Conservation (phyloP, 1,140 invertebrate genomes). For the Drosophila littoralis region DNA sequence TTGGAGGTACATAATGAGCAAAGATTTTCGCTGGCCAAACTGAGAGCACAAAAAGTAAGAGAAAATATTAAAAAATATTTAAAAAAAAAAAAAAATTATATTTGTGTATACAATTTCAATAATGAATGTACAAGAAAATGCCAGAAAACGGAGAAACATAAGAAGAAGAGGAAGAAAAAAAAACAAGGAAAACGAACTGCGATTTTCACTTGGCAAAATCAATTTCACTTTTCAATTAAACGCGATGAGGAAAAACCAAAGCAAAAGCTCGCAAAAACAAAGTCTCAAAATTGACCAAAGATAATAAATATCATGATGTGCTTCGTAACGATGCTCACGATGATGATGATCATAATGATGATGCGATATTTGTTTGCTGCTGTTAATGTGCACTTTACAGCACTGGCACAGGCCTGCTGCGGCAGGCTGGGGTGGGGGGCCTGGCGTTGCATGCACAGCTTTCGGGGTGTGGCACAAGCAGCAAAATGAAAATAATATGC, state of each 20-base stretch:
- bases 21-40: slow-evolving; percentile 22
- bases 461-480: slow-evolving; percentile 10
- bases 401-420: no score
- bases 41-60: not conserved
- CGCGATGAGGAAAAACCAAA: slow-evolving; percentile 20
- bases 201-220: slow-evolving; percentile 60
- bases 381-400: slow-evolving; percentile 2
- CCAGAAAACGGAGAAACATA: slow-evolving; percentile 1
- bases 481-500: slow-evolving; percentile 53
- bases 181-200: slow-evolving; percentile 35
- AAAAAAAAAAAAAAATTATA: slow-evolving; percentile 1
- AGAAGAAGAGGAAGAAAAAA: slow-evolving; percentile 17
- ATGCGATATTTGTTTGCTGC: slow-evolving; percentile 15
- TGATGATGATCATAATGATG: slow-evolving; percentile 16
- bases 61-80: slow-evolving; percentile 12
- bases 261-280: slow-evolving; percentile 12
- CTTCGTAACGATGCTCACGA: slow-evolving; percentile 9
- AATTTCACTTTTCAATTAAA: slow-evolving; percentile 79
- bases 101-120: slow-evolving; percentile 49
- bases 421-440: not conserved
- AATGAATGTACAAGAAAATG: slow-evolving; percentile 56
- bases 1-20: slow-evolving; percentile 23
- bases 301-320: slow-evolving; percentile 21
- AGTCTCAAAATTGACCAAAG: slow-evolving; percentile 14
- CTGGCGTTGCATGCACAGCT: not conserved